phyloP scores from a whole-genome alignment of 2,888 invertebrate species.

The Drymonia ruficornis region DNA sequence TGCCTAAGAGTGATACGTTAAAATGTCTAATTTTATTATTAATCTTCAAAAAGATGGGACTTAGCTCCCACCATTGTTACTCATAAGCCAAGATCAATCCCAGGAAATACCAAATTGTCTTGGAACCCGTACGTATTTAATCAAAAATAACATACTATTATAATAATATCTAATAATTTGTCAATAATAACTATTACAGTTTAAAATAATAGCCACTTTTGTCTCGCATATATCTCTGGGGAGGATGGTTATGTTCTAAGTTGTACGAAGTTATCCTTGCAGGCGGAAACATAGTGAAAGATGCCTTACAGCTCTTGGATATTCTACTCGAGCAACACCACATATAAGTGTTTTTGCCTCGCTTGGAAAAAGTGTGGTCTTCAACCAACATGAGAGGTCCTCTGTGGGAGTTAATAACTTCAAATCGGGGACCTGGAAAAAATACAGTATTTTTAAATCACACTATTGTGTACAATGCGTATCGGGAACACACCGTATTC shows the following conservation, averaged over 20 bases:
- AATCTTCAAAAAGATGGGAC: too few species aligned
- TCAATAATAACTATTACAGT: not conserved
- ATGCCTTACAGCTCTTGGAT: conserved; percentile 26
- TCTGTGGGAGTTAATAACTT: conserved; percentile 12
- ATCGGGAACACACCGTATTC: too few species aligned
- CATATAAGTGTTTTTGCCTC: conserved; percentile 13
- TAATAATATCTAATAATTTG: too few species aligned
- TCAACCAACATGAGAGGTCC: conserved; percentile 20
- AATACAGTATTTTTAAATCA: not conserved
- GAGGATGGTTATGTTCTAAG: conserved; percentile 22
- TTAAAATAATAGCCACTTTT: not conserved
- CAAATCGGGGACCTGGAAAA: conserved; percentile 11
- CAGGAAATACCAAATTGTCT: too few species aligned
- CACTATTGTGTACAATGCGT: too few species aligned
- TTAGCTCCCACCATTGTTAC: too few species aligned
- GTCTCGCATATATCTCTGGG: conserved; percentile 12
- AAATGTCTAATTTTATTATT: too few species aligned
- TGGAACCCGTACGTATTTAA: too few species aligned
- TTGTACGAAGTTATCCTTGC: conserved; percentile 3
- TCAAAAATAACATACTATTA: too few species aligned
- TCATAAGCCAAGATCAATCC: too few species aligned
- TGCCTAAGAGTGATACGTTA: too few species aligned
- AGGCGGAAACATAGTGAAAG: conserved; percentile 10
- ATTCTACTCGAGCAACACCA: conserved; percentile 32
- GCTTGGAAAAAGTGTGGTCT: conserved; percentile 28